Percentiles rank a stretch among this genome's conserved stretches.
These are phyloP conservation scores for Popillia japonica DNA, from an alignment of 1,140 invertebrate genomes.

Conservation along the genomic window DNA sequence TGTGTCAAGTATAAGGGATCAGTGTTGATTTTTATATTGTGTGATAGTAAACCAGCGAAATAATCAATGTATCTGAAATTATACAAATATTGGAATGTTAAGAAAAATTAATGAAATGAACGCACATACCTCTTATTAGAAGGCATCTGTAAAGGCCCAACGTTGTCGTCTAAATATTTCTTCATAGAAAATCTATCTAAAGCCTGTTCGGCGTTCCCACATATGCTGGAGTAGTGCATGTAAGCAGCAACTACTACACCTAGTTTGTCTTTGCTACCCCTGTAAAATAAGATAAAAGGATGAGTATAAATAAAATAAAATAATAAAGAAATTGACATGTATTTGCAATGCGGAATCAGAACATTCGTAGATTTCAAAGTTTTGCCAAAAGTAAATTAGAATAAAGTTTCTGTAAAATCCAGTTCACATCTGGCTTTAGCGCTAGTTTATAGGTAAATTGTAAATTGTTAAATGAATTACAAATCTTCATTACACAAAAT, in stretches of 20 bases:
- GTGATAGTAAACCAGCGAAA: slow-evolving; percentile 89
- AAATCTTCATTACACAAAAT: too few species aligned
- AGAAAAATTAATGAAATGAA: slow-evolving; percentile 2
- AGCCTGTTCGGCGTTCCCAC: slow-evolving; percentile 87
- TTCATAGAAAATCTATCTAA: slow-evolving; percentile 93
- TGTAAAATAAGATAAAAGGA: slow-evolving; percentile 52
- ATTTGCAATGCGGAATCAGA: too few species aligned
- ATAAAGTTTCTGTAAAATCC: too few species aligned
- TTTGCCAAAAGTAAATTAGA: too few species aligned
- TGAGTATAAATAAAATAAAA: not conserved
- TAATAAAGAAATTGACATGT: too few species aligned
- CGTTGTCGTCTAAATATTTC: slow-evolving; percentile 87
- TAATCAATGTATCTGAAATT: slow-evolving; percentile 82
- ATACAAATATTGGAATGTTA: slow-evolving; percentile 33
- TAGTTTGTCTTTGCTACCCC: slow-evolving; percentile 78
- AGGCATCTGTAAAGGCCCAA: slow-evolving; percentile 81
- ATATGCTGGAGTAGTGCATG: slow-evolving; percentile 94
- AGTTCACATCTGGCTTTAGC: too few species aligned
- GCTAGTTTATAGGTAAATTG: too few species aligned
- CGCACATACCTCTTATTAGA: slow-evolving; percentile 83
- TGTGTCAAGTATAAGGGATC: slow-evolving; percentile 86
- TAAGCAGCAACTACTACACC: slow-evolving; percentile 90
- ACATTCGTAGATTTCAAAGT: too few species aligned
- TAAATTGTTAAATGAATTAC: too few species aligned
- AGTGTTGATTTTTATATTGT: slow-evolving; percentile 85